Evolutionary conservation across 2,797 vertebrate genomes (phyloP), one percentile per base, ranked within the genome.

Genomic region (Poeciliopsis paucimaculata): DNA sequence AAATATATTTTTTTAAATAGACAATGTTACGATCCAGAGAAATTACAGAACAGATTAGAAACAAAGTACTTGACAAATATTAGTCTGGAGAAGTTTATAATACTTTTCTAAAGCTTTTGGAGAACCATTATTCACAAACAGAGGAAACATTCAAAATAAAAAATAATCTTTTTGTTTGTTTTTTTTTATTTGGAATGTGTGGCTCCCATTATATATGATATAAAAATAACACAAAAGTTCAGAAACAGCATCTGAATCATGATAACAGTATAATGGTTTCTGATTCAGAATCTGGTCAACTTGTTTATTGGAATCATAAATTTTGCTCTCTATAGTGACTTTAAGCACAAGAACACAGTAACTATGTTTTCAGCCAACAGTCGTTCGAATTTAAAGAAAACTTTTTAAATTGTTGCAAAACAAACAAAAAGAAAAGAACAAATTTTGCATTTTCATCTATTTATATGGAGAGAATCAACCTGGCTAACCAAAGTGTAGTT

Each of bases 391-490:
- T 51, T 51, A 18, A 18, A 20, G 5, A 51, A 51, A 20, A 51
- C 47, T 20, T 51, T 34, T 18, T 51, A 51, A 51, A 51, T 18
- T 51, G 47, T 51, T 51, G 47, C 47, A 51, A 51, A 51, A 51
- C 16, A 7, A 20, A 51, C 18, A 51, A 20, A 20, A 20, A n/a
- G n/a, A n/a, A 2, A 51, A 18, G 0, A 18, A 5, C 0, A 0
- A 51, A 51, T 51, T 20, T 18, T 18, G 6, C 20, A 18, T 51
- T 51, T 51, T 51, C 1, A 49, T 49, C 16, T 49, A 49, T 20
- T 49, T 16, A 20, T 20, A 1, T 51, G 47, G 5, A 51, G 47
- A 6, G 18, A 51, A 20, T 18, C 18, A 51, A 51, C 6, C 47
- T 8, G 3, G 5, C 6, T 20, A 20, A 5, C 16, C 47, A 51